phyloP scores from a whole-genome alignment of 1,140 invertebrate genomes.

The Bombus confusus region DNA sequence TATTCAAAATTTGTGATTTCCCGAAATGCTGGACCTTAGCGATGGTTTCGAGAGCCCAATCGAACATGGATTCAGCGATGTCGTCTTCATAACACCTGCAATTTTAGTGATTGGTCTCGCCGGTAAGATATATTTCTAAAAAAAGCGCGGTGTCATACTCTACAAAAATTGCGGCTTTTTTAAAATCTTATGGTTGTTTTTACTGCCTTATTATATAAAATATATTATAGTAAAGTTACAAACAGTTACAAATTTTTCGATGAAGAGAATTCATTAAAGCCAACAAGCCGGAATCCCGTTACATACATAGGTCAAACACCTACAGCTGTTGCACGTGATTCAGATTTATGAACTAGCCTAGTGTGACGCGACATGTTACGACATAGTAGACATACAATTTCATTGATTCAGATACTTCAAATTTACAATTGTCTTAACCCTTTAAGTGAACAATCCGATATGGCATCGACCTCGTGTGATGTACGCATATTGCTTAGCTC shows the following conservation, averaged over 20 bases:
- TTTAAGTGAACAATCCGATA: background rate
- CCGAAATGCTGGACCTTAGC: conserved; percentile 85
- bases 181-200: conserved; percentile 11
- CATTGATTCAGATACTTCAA: background rate
- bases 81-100: conserved; percentile 89
- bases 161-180: background rate
- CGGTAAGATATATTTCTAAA: conserved; percentile 83
- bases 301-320: background rate
- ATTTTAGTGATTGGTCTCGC: conserved; percentile 88
- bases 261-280: background rate
- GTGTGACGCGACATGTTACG: background rate
- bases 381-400: background rate
- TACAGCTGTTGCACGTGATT: conserved; percentile 12
- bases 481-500: too few relatives aligned
- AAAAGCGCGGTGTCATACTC: background rate
- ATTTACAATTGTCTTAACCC: background rate
- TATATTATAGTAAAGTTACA: background rate
- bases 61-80: conserved; percentile 91
- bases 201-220: background rate
- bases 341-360: background rate
- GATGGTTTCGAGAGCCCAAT: conserved; percentile 86
- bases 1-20: background rate
- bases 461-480: background rate
- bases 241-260: background rate
- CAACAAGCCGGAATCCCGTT: conserved; percentile 11